These are phyloP conservation scores for Rhodinocichla rosea DNA, from an alignment of 2,113 vertebrate species.

Conservation along the genomic window DNA sequence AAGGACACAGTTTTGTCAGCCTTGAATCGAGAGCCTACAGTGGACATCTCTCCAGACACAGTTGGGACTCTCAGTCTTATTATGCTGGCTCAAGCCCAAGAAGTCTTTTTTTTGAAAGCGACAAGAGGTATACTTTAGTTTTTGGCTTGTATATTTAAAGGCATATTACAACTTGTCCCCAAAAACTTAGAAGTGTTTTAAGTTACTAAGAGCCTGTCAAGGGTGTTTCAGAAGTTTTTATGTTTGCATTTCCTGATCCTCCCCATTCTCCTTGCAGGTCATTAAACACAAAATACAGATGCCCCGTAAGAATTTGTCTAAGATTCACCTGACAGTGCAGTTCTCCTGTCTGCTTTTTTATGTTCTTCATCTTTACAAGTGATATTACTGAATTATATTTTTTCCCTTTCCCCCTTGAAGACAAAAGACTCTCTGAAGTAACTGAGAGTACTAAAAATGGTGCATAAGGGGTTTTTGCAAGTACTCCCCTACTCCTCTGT, in stretches of 20 bases:
- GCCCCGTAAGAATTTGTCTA: background rate
- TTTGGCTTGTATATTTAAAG: background rate
- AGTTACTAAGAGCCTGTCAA: background rate
- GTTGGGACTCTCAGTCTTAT: slow-evolving; percentile 92
- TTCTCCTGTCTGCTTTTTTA: background rate
- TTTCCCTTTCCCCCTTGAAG: background rate
- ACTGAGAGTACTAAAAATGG: background rate
- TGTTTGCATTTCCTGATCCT: background rate
- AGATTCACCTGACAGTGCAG: background rate
- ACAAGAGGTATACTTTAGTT: slow-evolving; percentile 83
- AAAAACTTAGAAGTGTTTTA: background rate
- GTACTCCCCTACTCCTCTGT: background rate
- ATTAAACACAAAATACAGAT: background rate
- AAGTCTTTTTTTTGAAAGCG: slow-evolving; percentile 98
- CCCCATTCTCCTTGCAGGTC: background rate
- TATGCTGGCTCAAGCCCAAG: slow-evolving; percentile 98
- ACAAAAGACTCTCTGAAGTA: background rate
- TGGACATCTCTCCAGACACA: slow-evolving; percentile 97
- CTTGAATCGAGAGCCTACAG: slow-evolving; percentile 92
- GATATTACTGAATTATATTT: background rate
- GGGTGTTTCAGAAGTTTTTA: background rate
- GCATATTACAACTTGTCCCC: background rate
- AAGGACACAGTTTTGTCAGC: slow-evolving; percentile 96
- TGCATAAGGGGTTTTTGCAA: background rate
- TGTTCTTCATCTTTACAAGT: background rate